phyloP scores from a whole-genome alignment of 2,888 invertebrate genomes.

The Protonemura montana region DNA sequence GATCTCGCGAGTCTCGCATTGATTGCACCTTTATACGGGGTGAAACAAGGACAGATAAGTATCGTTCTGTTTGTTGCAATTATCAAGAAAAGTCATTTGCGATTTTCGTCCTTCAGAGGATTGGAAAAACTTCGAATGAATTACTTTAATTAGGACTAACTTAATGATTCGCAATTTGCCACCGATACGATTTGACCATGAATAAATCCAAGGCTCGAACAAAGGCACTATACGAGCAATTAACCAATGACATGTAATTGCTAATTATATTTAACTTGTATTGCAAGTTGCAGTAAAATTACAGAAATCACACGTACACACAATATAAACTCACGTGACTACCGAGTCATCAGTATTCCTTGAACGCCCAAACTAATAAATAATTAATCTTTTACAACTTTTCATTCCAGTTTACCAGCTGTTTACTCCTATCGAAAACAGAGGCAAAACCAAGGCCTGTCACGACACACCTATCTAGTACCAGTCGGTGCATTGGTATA shows the following conservation, averaged over 20 bases:
- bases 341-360: background rate
- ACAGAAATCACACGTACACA: background rate
- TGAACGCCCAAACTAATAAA: constrained; percentile 1
- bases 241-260: constrained; percentile 1
- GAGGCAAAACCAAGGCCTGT: background rate
- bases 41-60: background rate
- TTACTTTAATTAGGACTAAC: constrained; percentile 23
- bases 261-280: constrained; percentile 2
- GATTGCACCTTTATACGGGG: background rate
- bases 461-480: background rate
- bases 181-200: constrained; percentile 16
- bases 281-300: background rate
- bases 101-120: background rate
- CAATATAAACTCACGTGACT: background rate
- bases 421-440: background rate
- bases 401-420: background rate
- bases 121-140: constrained; percentile 17
- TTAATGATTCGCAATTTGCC: constrained; percentile 26
- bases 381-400: background rate
- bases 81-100: background rate
- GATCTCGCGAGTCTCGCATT: background rate
- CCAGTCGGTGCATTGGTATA: background rate
- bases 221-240: constrained; percentile 23
- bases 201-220: constrained; percentile 15
- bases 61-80: background rate